Evolutionary conservation across 2,888 invertebrate genomes (phyloP).

Genomic region (Callyntrura sp.): DNA sequence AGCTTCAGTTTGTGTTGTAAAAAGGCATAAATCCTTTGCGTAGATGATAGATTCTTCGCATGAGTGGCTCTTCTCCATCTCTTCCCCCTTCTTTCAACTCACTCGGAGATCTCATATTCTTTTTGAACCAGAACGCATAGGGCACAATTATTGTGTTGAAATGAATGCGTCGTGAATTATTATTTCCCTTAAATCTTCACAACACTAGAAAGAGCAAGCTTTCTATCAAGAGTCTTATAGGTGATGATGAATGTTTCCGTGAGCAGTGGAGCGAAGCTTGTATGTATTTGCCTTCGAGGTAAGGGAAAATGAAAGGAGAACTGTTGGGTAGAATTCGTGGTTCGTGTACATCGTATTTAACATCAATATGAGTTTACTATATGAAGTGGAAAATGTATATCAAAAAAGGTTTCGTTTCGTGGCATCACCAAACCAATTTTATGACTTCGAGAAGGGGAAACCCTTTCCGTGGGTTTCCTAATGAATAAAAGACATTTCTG

Average conservation of each 20-base stretch:
- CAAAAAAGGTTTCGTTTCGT: too few relatives aligned
- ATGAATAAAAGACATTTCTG: too few relatives aligned
- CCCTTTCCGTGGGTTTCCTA: too few relatives aligned
- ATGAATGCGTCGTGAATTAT: not conserved
- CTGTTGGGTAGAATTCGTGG: not conserved
- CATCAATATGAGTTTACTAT: not conserved
- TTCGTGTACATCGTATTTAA: not conserved
- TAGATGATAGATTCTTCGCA: not conserved
- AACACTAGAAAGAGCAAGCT: not conserved
- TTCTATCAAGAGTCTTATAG: not conserved
- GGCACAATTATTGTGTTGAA: not conserved
- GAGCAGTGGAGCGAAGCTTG: too few relatives aligned
- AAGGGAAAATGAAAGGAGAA: not conserved
- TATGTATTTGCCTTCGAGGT: not conserved
- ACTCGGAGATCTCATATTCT: not conserved
- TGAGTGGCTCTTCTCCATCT: constrained; percentile 23
- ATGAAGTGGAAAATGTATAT: too few relatives aligned
- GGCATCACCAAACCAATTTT: too few relatives aligned
- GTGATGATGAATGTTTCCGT: too few relatives aligned
- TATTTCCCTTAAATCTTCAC: not conserved
- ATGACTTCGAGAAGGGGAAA: too few relatives aligned
- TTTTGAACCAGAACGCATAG: not conserved
- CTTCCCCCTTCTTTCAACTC: not conserved
- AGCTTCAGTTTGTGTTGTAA: not conserved
- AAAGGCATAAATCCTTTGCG: not conserved